Evolutionary conservation across 2,888 invertebrate genomes (phyloP).

Genomic region (Trachelus tabidus): DNA sequence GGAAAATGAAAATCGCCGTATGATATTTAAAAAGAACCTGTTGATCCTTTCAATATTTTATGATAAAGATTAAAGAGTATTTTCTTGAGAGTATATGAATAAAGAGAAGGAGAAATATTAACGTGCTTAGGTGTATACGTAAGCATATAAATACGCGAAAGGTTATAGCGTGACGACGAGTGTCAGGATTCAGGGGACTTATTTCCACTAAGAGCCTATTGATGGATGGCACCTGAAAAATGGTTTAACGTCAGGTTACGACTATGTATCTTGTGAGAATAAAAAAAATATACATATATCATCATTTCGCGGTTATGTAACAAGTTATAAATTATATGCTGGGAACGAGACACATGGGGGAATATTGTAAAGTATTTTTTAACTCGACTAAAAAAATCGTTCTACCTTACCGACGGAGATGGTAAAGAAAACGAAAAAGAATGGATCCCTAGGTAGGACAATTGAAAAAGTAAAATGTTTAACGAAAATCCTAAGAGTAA

Average conservation of each 20-base stretch:
- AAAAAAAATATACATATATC: not conserved
- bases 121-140: not conserved
- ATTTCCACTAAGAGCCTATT: not conserved
- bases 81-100: not conserved
- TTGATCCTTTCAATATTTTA: not conserved
- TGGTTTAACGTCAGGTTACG: not conserved
- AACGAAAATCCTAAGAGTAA: not conserved
- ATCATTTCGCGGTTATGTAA: not conserved
- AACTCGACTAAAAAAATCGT: not conserved
- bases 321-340: not conserved
- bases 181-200: not conserved
- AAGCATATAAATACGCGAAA: not conserved
- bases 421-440: not conserved
- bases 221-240: not conserved
- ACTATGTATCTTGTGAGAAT: not conserved
- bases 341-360: not conserved
- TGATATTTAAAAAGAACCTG: not conserved
- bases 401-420: not conserved
- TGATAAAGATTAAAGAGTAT: not conserved
- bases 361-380: not conserved
- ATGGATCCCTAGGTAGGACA: not conserved
- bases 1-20: not conserved
- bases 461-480: not conserved
- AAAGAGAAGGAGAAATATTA: not conserved
- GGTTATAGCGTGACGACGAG: not conserved